phyloP scores from a whole-genome alignment of 2,888 invertebrate species.

The Agonopterix arenella region DNA sequence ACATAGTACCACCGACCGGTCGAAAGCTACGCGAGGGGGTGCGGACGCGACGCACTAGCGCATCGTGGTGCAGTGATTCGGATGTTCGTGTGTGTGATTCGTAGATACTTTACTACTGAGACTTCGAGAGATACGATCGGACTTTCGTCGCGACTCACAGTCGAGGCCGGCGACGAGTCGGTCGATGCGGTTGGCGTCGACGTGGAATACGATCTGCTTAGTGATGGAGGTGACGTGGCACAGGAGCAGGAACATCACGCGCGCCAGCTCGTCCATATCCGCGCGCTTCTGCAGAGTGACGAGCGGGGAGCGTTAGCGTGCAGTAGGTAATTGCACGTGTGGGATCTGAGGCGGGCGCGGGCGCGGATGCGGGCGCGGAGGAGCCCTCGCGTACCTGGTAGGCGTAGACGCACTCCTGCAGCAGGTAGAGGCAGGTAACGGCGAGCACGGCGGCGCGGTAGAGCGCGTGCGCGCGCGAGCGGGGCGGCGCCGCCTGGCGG shows the following conservation, averaged over 20 bases:
- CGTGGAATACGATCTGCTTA: conserved; percentile 54
- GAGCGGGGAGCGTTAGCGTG: too few relatives aligned
- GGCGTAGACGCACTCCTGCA: conserved; percentile 29
- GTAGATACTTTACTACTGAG: too few relatives aligned
- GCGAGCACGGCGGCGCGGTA: conserved; percentile 18
- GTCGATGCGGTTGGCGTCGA: conserved; percentile 27
- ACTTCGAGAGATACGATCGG: neutral
- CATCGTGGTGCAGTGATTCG: too few relatives aligned
- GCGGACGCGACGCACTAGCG: neutral
- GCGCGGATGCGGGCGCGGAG: too few relatives aligned
- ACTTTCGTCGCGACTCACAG: conserved; percentile 16
- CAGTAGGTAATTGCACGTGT: neutral
- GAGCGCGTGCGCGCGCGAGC: conserved; percentile 24
- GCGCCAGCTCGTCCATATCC: conserved; percentile 44
- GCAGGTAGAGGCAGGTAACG: conserved; percentile 19
- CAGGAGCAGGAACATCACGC: conserved; percentile 62
- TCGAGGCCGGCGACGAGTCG: conserved; percentile 24
- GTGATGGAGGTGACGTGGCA: conserved; percentile 60
- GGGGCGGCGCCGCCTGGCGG: conserved; percentile 19
- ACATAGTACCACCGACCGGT: neutral
- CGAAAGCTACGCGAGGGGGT: too few relatives aligned
- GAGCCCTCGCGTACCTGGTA: neutral
- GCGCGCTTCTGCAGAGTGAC: conserved; percentile 29
- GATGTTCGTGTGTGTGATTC: too few relatives aligned
- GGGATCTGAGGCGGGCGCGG: too few relatives aligned